Conservation (phyloP, 1,140 invertebrate species). For the Whitmania pigra region DNA sequence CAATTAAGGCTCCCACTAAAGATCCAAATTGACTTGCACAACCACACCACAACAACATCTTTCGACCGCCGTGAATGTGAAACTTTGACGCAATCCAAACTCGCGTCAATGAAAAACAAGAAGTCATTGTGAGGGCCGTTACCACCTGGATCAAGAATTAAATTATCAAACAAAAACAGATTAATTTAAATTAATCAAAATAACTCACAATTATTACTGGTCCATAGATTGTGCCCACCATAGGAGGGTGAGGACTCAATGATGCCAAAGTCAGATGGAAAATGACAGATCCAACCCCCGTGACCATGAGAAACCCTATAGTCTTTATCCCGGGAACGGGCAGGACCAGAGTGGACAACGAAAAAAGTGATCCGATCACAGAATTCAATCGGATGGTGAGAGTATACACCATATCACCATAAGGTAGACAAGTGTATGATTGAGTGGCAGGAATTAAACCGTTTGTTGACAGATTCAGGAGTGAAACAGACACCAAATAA, state of each 20-base stretch:
- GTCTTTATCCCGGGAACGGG: conserved; percentile 3
- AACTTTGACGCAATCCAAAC: conserved; percentile 9
- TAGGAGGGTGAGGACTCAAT: conserved; percentile 13
- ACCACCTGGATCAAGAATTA: conserved; percentile 14
- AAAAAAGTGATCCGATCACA: conserved; percentile 15
- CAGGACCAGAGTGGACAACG: conserved; percentile 5
- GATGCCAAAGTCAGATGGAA: conserved; percentile 13
- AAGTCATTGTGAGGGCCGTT: conserved; percentile 7
- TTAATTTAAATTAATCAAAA: neutral
- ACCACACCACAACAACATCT: conserved; percentile 13
- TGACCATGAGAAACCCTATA: neutral
- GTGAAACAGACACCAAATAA: neutral
- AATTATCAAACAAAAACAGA: neutral
- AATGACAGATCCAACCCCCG: neutral
- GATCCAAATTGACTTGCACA: conserved; percentile 18
- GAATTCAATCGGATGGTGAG: conserved; percentile 10
- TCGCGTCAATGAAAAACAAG: conserved; percentile 12
- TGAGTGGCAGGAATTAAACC: conserved; percentile 18
- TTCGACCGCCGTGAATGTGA: conserved; percentile 12
- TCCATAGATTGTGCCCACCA: neutral
- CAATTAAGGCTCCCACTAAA: conserved; percentile 7
- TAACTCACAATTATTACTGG: conserved; percentile 14
- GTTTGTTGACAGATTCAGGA: conserved; percentile 14
- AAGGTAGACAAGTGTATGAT: conserved; percentile 19
- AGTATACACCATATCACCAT: conserved; percentile 17